Base-by-base conservation (phyloP, 2,797 vertebrate genomes). In the Chelon labrosus region DNA sequence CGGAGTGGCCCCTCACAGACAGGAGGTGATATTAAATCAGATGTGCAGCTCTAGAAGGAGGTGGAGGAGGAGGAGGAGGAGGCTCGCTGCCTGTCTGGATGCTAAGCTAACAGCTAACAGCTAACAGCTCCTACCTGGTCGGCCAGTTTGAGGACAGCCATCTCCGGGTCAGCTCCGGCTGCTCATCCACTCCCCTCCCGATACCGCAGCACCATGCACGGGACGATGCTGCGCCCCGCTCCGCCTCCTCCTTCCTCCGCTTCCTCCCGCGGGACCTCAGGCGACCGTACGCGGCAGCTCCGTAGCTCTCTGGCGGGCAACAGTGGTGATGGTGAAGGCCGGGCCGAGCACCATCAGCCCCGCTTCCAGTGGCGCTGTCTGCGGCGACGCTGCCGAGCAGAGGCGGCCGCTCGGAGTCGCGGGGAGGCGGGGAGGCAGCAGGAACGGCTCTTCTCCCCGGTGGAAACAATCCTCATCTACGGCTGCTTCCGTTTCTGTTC, bases 131-230 rank as follows among this genome's bases (percentile, higher is more conserved):
- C 41, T 91, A 96, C 95, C 95, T 96, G 95, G 16, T 96, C 95
- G 75, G 91, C 91, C 91, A 96, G 93, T 76, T 95, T 96, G 72
- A 96, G 93, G 52, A 96, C 94, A 86, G 95, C 95, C 95, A 96
- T 96, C 83, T 91, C 94, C 71, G 88, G 83, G 75, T 81, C 79
- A 13, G 84, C 82, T 88, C 92, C 91, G 75, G 82, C 79, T 14
- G 84, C 82, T 88, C 92, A 91, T 94, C 87, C 91, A 86, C 91
- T 83, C 83, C 63, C 61, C 77, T 27, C 72, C 82, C 73, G 75
- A 67, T 81, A 44, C 69, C 68, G 74, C 82, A 47, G 75, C 83
- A 81, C 82, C 83, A 67, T 51, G 72, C 87, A 78, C 79, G 58
- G 78, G 0, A 62, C 82, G 82, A 77, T 49, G 80, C 73, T 81